These are phyloP conservation scores for Spea multiplicata DNA, from an alignment of 2,113 vertebrate species.

Conservation along the genomic window DNA sequence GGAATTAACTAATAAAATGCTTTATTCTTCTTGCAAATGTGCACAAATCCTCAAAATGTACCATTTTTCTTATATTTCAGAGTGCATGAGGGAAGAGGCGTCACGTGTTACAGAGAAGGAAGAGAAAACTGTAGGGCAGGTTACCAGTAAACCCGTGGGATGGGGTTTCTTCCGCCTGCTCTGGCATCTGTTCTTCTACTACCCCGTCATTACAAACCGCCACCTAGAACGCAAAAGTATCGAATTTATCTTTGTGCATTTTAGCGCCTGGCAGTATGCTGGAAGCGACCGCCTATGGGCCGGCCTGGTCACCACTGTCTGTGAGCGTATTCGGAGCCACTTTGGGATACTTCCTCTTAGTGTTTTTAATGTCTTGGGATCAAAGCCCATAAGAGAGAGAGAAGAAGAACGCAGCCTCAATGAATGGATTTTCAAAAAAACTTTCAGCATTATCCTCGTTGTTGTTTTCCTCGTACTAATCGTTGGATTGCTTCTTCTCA, in stretches of 20 bases:
- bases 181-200: conserved; percentile 78
- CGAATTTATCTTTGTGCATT: conserved; percentile 81
- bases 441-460: conserved; percentile 67
- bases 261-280: conserved; percentile 92
- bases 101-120: conserved; percentile 50
- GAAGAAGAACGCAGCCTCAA: conserved; percentile 41
- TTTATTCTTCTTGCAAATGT: too few relatives aligned
- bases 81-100: conserved; percentile 64
- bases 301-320: conserved; percentile 80
- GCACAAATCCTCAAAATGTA: too few relatives aligned
- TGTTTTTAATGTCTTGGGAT: conserved; percentile 73
- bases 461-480: conserved; percentile 39
- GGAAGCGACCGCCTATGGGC: conserved; percentile 94
- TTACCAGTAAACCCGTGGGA: conserved; percentile 49
- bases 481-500: conserved; percentile 52
- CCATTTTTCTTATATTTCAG: not conserved
- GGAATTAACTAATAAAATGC: too few relatives aligned
- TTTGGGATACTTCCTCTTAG: conserved; percentile 80
- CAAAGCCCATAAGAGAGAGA: conserved; percentile 49
- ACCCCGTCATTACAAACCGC: conserved; percentile 68
- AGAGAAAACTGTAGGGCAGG: conserved; percentile 24
- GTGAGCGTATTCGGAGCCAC: conserved; percentile 67
- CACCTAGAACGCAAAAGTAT: conserved; percentile 70
- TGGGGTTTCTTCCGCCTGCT: conserved; percentile 58
- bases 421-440: conserved; percentile 73